Base-by-base conservation (phyloP, 2,113 vertebrate species). In the Australoheros scitulus region DNA sequence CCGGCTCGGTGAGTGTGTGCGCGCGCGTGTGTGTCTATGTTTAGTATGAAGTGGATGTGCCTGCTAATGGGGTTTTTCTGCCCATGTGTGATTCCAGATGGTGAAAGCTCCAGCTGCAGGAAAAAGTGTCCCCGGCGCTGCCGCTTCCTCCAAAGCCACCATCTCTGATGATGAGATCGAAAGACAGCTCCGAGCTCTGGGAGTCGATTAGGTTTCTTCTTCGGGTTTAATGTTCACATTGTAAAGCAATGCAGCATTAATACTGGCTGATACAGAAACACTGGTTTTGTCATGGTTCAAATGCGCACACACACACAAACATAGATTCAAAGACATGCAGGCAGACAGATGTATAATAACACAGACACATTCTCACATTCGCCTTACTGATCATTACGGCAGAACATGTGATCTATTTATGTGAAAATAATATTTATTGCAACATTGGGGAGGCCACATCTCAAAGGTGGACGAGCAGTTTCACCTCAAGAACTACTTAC, bases 121-220 rank as follows among this genome's bases (percentile, higher is more conserved):
- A 83, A 96, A 95, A 93, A 95, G 93, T 58, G 87, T 97, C 76
- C 98, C 98, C 0, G 94, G 96, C 26, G 95, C 97, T 6, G 95
- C 97, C 7, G 96, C 97, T 8, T 93, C 97, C 58, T 95, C 97
- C 58, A 97, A 97, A 43, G 56, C 94, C 85, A 96, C 96, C 24
- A 97, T 99, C 87, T 98, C 98, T 0, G 98, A 99, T 77, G 98
- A 99, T 65, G 98, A 99, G 93, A 99, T 99, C 47, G 98, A 99
- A 93, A 95, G 97, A 80, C 98, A 99, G 90, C 97, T 99, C 76
- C 96, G 97, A 93, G 98, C 98, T 38, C 90, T 99, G 90, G 98
- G 97, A 85, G 97, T 99, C 84, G 97, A 99, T 95, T 99, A 97
- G 94, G 57, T 4, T 59, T 68, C 76, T 5, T 11, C 65, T 11